Conservation (phyloP, 2,797 vertebrate species). For the Decapterus maruadsi region DNA sequence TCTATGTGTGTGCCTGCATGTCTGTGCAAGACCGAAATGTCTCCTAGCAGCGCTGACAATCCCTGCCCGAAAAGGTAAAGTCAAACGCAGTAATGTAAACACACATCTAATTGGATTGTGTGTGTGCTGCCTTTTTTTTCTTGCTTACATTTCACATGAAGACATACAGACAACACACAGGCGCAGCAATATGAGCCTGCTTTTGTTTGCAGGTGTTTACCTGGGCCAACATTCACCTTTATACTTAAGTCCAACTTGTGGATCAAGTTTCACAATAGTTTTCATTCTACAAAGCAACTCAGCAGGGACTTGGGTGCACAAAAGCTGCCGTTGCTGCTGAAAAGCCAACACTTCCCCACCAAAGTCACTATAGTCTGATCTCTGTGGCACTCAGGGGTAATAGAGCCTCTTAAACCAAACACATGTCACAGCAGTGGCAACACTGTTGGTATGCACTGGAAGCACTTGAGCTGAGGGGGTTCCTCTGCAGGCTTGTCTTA, state of each 20-base stretch:
- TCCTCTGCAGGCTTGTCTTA: constrained; percentile 43
- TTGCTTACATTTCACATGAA: constrained; percentile 9
- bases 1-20: constrained; percentile 11
- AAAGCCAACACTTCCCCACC: constrained; percentile 12
- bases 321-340: constrained; percentile 23
- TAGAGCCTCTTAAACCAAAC: constrained; percentile 34
- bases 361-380: constrained; percentile 40
- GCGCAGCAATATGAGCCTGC: constrained; percentile 37
- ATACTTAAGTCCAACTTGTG: constrained; percentile 30
- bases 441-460: constrained; percentile 15
- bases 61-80: constrained; percentile 45
- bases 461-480: constrained; percentile 28
- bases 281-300: constrained; percentile 24
- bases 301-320: background rate
- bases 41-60: constrained; percentile 47
- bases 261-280: constrained; percentile 65
- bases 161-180: constrained; percentile 28
- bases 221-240: constrained; percentile 30
- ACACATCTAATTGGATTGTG: constrained; percentile 37
- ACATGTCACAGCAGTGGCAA: constrained; percentile 25
- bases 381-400: constrained; percentile 32
- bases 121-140: constrained; percentile 11
- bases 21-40: constrained; percentile 52
- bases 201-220: constrained; percentile 49
- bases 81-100: constrained; percentile 51